These are phyloP conservation scores for Periphyllus acericola DNA, from an alignment of 2,888 invertebrate genomes.

Conservation along the genomic window DNA sequence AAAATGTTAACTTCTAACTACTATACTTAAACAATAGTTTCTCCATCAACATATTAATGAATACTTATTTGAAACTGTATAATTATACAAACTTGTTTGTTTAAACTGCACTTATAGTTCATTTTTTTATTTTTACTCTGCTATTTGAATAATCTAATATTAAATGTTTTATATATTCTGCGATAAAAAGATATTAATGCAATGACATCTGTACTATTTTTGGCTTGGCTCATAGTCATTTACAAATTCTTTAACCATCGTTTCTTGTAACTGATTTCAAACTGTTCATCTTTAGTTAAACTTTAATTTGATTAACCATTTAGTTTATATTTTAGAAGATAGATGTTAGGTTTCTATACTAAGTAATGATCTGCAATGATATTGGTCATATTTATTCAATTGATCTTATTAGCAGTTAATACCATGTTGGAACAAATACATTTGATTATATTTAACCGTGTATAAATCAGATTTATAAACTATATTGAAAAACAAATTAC, in stretches of 20 bases:
- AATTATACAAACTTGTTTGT: background rate
- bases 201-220: conserved; percentile 53
- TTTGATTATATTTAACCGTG: background rate
- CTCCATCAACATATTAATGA: background rate
- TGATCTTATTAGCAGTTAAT: background rate
- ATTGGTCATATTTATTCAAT: background rate
- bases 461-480: background rate
- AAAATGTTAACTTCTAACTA: background rate
- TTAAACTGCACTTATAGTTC: too few relatives aligned
- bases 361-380: background rate
- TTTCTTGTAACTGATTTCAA: conserved; percentile 15
- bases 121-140: background rate
- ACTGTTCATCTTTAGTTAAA: background rate
- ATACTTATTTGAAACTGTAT: background rate
- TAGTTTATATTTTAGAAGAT: background rate
- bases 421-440: background rate
- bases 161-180: conserved; percentile 12
- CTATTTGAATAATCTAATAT: background rate
- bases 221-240: conserved; percentile 47
- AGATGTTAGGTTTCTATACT: background rate
- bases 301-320: background rate
- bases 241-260: conserved; percentile 43
- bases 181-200: conserved; percentile 9
- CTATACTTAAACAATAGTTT: background rate
- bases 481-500: background rate